These are phyloP conservation scores for Helicoverpa assulta DNA, from an alignment of 2,888 invertebrate genomes.

Conservation along the genomic window DNA sequence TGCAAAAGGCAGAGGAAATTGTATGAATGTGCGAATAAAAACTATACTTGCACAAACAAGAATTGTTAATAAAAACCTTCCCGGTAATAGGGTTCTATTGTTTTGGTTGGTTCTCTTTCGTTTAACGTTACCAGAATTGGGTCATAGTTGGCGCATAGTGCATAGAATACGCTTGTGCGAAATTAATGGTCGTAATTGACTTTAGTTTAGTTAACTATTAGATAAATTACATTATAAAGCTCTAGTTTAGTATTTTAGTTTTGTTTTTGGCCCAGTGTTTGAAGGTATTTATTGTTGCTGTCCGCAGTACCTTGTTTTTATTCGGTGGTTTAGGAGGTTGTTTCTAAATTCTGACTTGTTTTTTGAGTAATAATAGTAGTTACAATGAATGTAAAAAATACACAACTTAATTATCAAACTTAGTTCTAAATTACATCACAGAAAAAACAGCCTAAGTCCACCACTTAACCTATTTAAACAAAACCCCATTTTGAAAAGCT, in stretches of 20 bases:
- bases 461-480: not conserved
- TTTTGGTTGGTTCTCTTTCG: constrained; percentile 69
- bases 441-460: not conserved
- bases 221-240: constrained; percentile 63
- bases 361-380: not conserved
- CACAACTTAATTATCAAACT: no score
- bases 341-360: no score
- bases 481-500: not conserved
- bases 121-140: constrained; percentile 48
- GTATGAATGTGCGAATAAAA: constrained; percentile 14
- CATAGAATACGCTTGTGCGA: constrained; percentile 49
- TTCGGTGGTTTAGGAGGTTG: no score
- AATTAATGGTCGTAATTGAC: constrained; percentile 72
- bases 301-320: not conserved
- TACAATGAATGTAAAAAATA: not conserved
- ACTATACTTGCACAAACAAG: constrained; percentile 29
- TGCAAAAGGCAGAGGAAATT: constrained; percentile 8
- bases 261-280: constrained; percentile 34
- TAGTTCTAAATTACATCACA: no score
- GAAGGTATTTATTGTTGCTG: not conserved
- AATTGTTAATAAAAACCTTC: constrained; percentile 71
- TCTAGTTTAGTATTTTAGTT: constrained; percentile 18
- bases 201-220: constrained; percentile 62
- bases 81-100: constrained; percentile 67
- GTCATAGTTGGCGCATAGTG: constrained; percentile 58